Base-by-base conservation (phyloP, 2,888 invertebrate species). In the Cinara cedri region DNA sequence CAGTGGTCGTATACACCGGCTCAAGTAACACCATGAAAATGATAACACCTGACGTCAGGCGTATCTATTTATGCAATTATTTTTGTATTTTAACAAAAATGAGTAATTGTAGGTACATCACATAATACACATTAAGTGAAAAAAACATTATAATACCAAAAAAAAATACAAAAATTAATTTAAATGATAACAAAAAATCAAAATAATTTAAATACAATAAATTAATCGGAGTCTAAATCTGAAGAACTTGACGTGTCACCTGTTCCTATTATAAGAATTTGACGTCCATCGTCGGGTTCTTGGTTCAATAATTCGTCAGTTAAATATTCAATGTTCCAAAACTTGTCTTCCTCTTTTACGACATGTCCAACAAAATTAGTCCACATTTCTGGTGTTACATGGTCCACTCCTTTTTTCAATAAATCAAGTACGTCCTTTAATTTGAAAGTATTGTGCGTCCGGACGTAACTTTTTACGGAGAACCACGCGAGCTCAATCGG, bases 371-470 rank as follows among this genome's bases (percentile, higher is more conserved):
- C 63, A 63, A 44, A 57, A 57, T 57, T 13, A 10, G 54, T 54
- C 19, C 54, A 54, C 19, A 54, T 54, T 54, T 54, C 54, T 10
- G 54, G 19, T 54, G 54, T 57, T 21, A 21, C 57, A 2, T 24
- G 57, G 21, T 57, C 57, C 14, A 57, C 57, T 3, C 14, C 57
- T 60, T 60, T 24, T 60, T 60, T 65, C 11, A 65, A 65, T 62
- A 62, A 14, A 19, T 68, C 19, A 14, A 71, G 49, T 60, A 70
- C 71, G 54, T 55, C 54, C 44, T 80, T 80, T 51, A 68, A 14
- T 49, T 70, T 68, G 14, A 44, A 55, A 24, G 44, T 60, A 34
- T 42, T 55, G 14, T 44, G 42, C 19, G 21, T 55, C 55, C 55
- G 21, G 21, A 55, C 21, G 21, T 55, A 55, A 55, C 21, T 55